Evolutionary conservation across 2,113 vertebrate genomes (phyloP).

Genomic region (Numida meleagris): DNA sequence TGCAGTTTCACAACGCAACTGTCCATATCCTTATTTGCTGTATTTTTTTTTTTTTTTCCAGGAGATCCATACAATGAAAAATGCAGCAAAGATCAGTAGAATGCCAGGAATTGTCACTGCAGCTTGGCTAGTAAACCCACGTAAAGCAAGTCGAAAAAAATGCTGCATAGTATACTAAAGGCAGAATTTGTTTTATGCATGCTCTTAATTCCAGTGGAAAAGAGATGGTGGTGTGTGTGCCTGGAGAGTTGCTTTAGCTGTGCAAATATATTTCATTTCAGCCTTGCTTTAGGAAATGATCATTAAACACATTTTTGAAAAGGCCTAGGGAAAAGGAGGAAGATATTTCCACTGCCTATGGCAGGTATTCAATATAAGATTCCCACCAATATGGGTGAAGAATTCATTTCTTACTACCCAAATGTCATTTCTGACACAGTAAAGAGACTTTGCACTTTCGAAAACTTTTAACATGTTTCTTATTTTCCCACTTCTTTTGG

Average conservation of each 20-base stretch:
- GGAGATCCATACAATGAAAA: neutral
- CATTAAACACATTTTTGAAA: neutral
- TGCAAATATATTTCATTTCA: neutral
- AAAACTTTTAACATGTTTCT: neutral
- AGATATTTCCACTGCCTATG: neutral
- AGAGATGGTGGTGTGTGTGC: neutral
- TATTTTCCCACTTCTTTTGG: neutral
- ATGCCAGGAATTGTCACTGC: neutral
- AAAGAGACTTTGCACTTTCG: neutral
- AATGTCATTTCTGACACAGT: neutral
- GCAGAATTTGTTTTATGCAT: neutral
- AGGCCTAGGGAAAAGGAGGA: neutral
- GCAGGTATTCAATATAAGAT: neutral
- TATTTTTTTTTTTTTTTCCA: too few relatives aligned
- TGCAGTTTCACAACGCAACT: neutral
- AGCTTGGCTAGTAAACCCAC: neutral
- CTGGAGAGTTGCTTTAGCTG: neutral
- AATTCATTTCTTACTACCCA: neutral
- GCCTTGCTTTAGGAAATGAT: neutral
- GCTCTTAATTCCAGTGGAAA: neutral
- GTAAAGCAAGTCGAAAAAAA: slow-evolving; percentile 1
- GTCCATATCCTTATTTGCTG: neutral
- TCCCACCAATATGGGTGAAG: neutral
- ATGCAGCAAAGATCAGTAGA: neutral
- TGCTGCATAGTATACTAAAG: neutral